Base-by-base conservation (phyloP, 1,140 invertebrate species). In the Euborellia annulipes region DNA sequence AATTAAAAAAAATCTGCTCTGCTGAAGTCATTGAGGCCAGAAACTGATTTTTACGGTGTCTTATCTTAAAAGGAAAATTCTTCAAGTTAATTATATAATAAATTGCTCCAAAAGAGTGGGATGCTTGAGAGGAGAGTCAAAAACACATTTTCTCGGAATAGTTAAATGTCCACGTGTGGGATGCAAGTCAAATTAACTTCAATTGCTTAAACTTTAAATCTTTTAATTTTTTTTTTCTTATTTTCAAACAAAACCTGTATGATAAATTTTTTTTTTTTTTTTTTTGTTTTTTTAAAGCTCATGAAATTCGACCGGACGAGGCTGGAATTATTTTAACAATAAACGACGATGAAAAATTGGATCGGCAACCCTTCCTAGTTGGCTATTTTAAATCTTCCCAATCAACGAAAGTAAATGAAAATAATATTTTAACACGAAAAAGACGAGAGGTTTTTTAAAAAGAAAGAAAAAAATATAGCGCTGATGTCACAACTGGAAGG, bases 331-430 rank as follows among this genome's bases (percentile, higher is more conserved):
- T 88, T 11, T 81, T 78, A 41, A 71, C 73, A 2, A 76, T 75
- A 50, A 82, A 79, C 1, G 70, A 79, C 36, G 79, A 82, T 53
- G 83, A 87, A 48, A 81, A 79, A 6, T 6, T 27, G 23, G 11
- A 27, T 27, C 23, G 23, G 51, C 84, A 91, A 58, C 86, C 89
- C 0, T 90, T 92, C 63, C 75, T 90, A 73, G 84, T 88, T 4
- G 83, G 79, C 2, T 92, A 86, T 59, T 78, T 91, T 51, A 82
- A 84, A 58, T 77, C 70, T 32, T 66, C 11, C 4, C 4, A 27
- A 27, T 11, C 23, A 27, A 11, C 23, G 11, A 4, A 27, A 27
- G 23, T 27, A 27, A 27, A 27, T 6, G 4, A 11, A 11, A 11
- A 27, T 27, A 27, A 27, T 27, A 11, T 27, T 27, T 27, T 27